These are phyloP conservation scores for Chromoteleia sp. DNA, from an alignment of 2,888 invertebrate genomes.

Conservation along the genomic window DNA sequence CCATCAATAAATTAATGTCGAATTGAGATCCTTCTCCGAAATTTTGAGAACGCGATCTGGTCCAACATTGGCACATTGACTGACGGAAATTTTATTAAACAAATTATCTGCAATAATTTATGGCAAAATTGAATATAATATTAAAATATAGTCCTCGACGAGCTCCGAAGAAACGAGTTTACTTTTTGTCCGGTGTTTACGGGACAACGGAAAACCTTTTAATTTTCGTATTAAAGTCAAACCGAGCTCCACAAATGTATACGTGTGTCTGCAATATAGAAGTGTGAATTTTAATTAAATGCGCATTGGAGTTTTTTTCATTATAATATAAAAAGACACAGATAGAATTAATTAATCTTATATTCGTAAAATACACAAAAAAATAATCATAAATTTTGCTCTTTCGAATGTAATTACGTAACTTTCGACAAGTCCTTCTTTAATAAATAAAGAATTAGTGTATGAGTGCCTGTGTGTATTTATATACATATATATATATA, in stretches of 20 bases:
- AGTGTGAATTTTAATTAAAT: slow-evolving; percentile 29
- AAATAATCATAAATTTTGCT: neutral
- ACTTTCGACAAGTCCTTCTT: neutral
- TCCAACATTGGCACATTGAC: neutral
- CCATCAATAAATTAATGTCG: neutral
- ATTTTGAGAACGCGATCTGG: neutral
- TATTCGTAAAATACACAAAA: neutral
- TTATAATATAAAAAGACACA: slow-evolving; percentile 7
- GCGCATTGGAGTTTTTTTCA: slow-evolving; percentile 16
- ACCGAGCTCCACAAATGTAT: neutral
- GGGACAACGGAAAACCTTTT: slow-evolving; percentile 8
- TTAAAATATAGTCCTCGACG: slow-evolving; percentile 12
- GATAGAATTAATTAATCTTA: slow-evolving; percentile 15
- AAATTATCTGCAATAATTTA: neutral
- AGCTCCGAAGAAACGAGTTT: neutral
- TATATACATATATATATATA: neutral
- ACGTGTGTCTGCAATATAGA: neutral
- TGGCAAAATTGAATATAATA: slow-evolving; percentile 1
- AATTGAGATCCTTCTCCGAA: neutral
- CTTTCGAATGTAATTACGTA: neutral
- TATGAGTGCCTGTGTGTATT: too few species aligned
- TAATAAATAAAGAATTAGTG: too few species aligned
- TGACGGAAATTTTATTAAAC: neutral
- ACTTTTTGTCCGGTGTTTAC: slow-evolving; percentile 1
- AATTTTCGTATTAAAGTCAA: slow-evolving; percentile 23